These are phyloP conservation scores for Euwallacea fornicatus DNA, from an alignment of 1,140 invertebrate genomes.

Conservation along the genomic window DNA sequence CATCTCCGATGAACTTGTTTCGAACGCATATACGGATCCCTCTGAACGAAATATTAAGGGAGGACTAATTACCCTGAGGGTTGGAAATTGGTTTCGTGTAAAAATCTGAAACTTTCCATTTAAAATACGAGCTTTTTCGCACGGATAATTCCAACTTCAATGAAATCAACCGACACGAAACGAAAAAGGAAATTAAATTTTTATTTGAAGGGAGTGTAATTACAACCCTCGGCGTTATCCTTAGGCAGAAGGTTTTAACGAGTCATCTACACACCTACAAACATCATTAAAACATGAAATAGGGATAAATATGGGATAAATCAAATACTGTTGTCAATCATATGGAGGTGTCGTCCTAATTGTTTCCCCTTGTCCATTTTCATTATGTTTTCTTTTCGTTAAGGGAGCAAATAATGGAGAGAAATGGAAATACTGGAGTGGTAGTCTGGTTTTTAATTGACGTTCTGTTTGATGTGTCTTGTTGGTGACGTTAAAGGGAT, in stretches of 20 bases:
- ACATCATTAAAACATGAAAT: too few relatives aligned
- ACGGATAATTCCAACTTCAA: background rate
- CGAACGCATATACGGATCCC: too few relatives aligned
- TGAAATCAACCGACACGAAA: background rate
- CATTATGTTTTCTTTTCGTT: conserved; percentile 29
- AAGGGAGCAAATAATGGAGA: conserved; percentile 17
- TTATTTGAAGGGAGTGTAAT: background rate
- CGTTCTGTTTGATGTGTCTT: conserved; percentile 6
- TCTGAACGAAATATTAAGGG: too few relatives aligned
- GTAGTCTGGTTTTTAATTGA: conserved; percentile 15
- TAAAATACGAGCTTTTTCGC: background rate
- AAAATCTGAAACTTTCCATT: background rate
- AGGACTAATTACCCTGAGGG: background rate
- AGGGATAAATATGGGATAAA: too few relatives aligned
- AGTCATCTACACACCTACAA: too few relatives aligned
- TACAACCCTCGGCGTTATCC: background rate
- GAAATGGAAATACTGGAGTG: conserved; percentile 16
- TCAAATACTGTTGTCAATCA: conserved; percentile 14
- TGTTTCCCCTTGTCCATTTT: conserved; percentile 15
- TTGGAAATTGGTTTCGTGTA: conserved; percentile 5
- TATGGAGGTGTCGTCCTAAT: conserved; percentile 2
- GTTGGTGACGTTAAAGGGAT: too few relatives aligned
- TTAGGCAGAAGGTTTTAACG: too few relatives aligned
- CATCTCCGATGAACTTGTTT: too few relatives aligned
- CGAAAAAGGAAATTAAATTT: conserved; percentile 4